Conservation (phyloP, 2,797 vertebrate species). For the Loriculus beryllinus region DNA sequence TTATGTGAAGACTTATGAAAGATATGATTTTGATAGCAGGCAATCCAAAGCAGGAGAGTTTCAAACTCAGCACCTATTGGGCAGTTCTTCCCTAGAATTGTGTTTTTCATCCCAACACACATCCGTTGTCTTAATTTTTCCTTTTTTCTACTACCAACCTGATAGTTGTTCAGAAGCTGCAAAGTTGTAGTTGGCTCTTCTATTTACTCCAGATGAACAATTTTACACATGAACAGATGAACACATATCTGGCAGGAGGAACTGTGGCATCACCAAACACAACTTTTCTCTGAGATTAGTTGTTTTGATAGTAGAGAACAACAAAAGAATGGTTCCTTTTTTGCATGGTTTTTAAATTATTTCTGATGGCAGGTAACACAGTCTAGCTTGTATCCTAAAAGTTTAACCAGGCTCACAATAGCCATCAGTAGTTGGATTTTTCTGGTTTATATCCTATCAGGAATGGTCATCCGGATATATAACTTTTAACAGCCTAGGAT, state of each 20-base stretch:
- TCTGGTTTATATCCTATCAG: neutral
- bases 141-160: neutral
- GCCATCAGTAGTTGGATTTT: neutral
- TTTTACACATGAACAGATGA: too few relatives aligned
- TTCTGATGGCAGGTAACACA: neutral
- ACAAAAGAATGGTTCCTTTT: neutral
- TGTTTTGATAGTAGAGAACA: neutral
- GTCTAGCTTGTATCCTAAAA: neutral
- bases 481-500: neutral
- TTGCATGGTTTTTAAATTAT: neutral
- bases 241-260: neutral
- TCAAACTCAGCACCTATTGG: neutral
- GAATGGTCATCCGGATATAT: neutral
- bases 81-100: neutral
- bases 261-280: neutral
- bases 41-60: neutral
- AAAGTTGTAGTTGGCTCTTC: constrained; percentile 21
- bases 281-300: constrained; percentile 4
- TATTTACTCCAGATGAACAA: constrained; percentile 18
- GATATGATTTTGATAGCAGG: neutral
- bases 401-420: neutral
- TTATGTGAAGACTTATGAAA: neutral
- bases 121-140: neutral
- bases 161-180: neutral
- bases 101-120: neutral